phyloP scores from a whole-genome alignment of 2,113 vertebrate genomes.

The Grus americana region DNA sequence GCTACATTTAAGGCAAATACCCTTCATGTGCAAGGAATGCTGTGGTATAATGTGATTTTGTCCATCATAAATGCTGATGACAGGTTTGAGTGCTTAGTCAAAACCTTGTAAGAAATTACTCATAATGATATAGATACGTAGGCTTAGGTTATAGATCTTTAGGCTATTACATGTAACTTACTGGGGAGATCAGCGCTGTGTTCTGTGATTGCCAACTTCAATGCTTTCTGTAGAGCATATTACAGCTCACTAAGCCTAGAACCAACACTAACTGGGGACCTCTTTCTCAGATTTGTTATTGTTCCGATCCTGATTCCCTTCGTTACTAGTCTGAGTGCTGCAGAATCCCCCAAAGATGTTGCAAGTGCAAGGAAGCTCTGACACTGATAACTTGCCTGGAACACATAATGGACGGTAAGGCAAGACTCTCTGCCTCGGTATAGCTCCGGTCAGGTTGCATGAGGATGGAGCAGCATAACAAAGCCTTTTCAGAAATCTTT shows the following conservation, averaged over 20 bases:
- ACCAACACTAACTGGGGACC: neutral
- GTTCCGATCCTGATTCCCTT: neutral
- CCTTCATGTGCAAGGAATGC: neutral
- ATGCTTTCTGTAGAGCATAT: fast-evolving
- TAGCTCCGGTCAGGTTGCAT: neutral
- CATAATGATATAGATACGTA: neutral
- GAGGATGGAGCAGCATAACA: neutral
- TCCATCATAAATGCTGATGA: neutral
- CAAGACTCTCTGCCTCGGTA: neutral
- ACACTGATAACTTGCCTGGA: neutral
- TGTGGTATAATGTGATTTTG: neutral
- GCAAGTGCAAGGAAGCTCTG: neutral
- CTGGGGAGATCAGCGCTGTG: neutral
- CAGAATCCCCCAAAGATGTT: neutral
- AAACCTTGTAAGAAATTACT: neutral
- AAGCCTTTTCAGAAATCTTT: neutral
- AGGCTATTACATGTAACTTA: neutral
- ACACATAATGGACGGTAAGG: neutral
- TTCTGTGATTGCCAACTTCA: neutral
- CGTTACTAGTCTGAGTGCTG: neutral
- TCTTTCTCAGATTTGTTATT: neutral
- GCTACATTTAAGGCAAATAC: neutral
- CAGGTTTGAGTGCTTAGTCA: neutral
- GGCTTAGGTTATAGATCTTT: neutral
- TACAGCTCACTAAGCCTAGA: neutral